Evolutionary conservation across 2,113 vertebrate species (phyloP).

Genomic region (Meles meles): DNA sequence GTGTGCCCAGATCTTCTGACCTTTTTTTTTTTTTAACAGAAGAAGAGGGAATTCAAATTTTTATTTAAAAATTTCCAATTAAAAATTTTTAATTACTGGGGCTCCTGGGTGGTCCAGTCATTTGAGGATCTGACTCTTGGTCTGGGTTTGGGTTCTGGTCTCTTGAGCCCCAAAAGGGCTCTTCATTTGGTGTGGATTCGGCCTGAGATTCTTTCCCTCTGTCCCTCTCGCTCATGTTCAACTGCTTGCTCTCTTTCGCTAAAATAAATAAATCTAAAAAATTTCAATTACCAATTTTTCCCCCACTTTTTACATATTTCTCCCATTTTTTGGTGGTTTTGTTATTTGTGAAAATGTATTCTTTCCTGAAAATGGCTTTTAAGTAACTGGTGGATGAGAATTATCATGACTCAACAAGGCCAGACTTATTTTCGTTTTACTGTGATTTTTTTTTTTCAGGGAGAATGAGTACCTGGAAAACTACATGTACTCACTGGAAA

Average conservation of each 20-base stretch:
- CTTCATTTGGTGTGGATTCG: background rate
- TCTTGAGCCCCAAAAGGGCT: background rate
- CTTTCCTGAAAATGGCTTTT: conserved; percentile 27
- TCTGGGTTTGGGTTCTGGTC: background rate
- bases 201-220: background rate
- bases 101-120: background rate
- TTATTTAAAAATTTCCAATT: background rate
- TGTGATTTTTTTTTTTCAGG: background rate
- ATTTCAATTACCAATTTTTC: background rate
- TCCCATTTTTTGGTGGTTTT: background rate
- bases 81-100: background rate
- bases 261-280: background rate
- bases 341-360: background rate
- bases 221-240: background rate
- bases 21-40: background rate
- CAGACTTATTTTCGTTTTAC: background rate
- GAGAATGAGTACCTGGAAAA: conserved; percentile 23
- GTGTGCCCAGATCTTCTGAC: background rate
- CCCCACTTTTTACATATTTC: background rate
- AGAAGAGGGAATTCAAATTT: background rate
- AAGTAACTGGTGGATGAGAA: background rate
- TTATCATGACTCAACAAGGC: background rate
- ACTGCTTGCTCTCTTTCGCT: background rate
- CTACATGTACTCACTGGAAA: background rate
- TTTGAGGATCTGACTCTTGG: background rate